Conservation (phyloP, 2,113 vertebrate species). For the Echinops telfairi region DNA sequence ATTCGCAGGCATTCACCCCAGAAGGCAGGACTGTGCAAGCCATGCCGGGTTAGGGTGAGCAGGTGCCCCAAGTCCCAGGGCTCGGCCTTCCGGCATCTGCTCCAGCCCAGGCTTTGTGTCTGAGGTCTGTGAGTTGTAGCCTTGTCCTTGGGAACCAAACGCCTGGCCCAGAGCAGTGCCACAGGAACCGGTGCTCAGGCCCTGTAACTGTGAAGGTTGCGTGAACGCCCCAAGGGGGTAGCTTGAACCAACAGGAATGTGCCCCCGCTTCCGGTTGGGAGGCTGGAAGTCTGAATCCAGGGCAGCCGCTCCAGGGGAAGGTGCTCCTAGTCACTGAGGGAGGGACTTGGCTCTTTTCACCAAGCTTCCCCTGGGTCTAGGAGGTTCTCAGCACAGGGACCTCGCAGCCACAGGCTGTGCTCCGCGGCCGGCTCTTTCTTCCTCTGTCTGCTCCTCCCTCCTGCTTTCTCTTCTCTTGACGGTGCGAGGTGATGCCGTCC, state of each 20-base stretch:
- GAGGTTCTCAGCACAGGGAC: background rate
- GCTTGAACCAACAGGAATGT: background rate
- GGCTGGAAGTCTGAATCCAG: background rate
- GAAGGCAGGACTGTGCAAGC: background rate
- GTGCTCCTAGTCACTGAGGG: no score
- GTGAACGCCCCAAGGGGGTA: no score
- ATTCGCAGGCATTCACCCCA: background rate
- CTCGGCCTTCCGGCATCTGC: background rate
- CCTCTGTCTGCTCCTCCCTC: no score
- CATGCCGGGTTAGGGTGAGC: background rate
- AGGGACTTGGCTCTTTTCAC: background rate
- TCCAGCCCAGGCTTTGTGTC: background rate
- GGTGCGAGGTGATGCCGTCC: no score
- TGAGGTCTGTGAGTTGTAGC: accelerated
- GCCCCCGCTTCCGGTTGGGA: no score
- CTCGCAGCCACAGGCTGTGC: background rate
- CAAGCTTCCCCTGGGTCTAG: background rate
- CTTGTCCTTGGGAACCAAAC: background rate
- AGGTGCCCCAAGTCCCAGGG: background rate
- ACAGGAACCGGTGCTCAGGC: background rate
- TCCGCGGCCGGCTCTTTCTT: no score
- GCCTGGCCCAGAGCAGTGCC: background rate
- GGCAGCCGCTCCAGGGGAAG: background rate
- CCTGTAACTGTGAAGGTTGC: background rate
- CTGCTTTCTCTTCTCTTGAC: no score